Evolutionary conservation across 2,888 invertebrate genomes (phyloP).

Genomic region (Caenorhabditis sp.): DNA sequence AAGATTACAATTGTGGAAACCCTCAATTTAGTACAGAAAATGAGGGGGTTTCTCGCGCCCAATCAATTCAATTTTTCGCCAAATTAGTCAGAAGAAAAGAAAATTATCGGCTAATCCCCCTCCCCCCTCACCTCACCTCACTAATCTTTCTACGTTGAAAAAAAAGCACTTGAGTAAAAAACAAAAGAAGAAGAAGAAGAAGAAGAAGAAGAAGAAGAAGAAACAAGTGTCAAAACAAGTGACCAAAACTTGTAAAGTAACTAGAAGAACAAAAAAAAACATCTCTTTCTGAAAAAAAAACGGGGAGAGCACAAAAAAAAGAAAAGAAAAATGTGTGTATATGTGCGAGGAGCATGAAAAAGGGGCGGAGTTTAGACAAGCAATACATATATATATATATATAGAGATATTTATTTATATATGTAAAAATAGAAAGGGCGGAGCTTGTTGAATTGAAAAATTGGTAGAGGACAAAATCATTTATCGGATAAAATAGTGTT

Average conservation of each 20-base stretch:
- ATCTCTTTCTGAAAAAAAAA: neutral
- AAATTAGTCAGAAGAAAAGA: neutral
- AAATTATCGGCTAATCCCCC: no score
- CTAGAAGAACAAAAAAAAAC: conserved; percentile 25
- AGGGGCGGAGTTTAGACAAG: conserved; percentile 9
- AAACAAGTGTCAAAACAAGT: conserved; percentile 32
- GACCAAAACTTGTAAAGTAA: conserved; percentile 45
- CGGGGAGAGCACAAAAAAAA: neutral
- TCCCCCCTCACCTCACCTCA: no score
- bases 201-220: neutral
- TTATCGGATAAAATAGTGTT: neutral
- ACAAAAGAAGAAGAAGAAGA: no score
- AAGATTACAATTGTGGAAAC: neutral
- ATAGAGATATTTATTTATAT: neutral
- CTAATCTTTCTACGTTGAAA: no score
- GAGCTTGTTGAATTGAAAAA: neutral
- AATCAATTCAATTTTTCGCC: neutral
- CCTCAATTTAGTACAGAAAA: neutral
- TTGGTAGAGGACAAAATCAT: neutral
- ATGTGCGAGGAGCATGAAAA: conserved; percentile 16
- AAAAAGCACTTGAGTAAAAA: no score
- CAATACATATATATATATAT: neutral
- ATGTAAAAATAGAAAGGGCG: neutral
- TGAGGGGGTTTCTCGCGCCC: neutral
- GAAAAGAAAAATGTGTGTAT: neutral